phyloP scores from a whole-genome alignment of 64 coral and sea anemone genomes.

The Porites lutea region DNA sequence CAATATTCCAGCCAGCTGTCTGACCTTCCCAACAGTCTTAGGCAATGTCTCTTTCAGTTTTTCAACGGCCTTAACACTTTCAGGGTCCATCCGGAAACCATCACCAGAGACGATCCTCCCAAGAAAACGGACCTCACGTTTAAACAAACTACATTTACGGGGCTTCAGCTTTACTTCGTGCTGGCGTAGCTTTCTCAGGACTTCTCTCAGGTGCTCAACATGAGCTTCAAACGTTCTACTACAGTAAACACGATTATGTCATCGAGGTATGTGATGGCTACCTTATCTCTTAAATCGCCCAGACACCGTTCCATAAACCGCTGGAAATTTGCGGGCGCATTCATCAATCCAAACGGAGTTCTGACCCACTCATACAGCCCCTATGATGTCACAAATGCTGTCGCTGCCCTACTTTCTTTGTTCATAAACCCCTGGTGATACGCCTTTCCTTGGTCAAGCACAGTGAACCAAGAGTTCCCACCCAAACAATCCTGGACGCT shows the following conservation, averaged over 20 bases:
- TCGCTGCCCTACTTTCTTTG: conserved; percentile 2
- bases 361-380: too few species aligned
- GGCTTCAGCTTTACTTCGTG: conserved; percentile 19
- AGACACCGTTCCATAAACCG: too few species aligned
- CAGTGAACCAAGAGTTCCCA: conserved; percentile 57
- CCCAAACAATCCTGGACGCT: conserved; percentile 14
- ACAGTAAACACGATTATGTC: conserved; percentile 59
- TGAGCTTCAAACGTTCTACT: not conserved
- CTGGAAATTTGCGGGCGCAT: too few species aligned
- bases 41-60: conserved; percentile 1
- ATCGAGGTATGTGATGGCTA: conserved; percentile 56
- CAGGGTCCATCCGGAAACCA: not conserved
- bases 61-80: not conserved
- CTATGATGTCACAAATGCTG: too few species aligned
- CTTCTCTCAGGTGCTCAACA: conserved; percentile 2
- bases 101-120: conserved; percentile 18
- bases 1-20: not conserved
- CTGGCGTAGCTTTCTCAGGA: conserved; percentile 5
- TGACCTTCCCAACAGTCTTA: not conserved
- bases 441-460: conserved; percentile 40
- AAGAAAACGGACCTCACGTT: not conserved
- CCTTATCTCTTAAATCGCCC: conserved; percentile 27
- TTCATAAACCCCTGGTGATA: conserved; percentile 36
- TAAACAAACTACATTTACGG: conserved; percentile 33
- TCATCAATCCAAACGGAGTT: too few species aligned